phyloP scores from a whole-genome alignment of 2,797 vertebrate genomes.

The Tauraco hartlaubi region DNA sequence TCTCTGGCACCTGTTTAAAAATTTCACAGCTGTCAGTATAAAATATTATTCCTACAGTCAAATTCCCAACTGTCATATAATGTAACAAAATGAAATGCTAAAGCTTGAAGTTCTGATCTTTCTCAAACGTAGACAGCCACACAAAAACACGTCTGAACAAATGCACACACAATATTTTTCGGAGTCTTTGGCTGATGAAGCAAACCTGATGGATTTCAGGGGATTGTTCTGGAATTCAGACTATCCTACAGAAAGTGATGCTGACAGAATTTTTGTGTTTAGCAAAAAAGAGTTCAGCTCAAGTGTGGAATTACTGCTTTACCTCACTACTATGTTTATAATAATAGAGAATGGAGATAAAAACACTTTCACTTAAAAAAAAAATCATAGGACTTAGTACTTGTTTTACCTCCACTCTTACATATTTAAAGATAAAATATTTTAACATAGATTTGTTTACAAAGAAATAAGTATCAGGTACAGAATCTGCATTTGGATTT shows the following conservation, averaged over 20 bases:
- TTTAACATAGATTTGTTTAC: neutral
- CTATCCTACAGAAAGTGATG: neutral
- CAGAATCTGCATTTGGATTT: neutral
- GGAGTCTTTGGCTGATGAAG: neutral
- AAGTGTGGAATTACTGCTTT: neutral
- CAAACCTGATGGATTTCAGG: neutral
- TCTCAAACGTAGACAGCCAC: neutral
- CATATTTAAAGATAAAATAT: neutral
- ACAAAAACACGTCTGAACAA: neutral
- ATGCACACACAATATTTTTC: neutral
- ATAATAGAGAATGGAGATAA: neutral
- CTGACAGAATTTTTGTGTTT: neutral
- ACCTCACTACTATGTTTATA: neutral
- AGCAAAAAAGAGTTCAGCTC: neutral
- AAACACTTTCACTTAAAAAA: neutral
- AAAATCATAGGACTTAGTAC: neutral
- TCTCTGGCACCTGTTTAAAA: neutral
- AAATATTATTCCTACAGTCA: neutral
- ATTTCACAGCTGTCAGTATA: neutral
- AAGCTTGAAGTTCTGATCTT: neutral
- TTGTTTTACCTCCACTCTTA: neutral
- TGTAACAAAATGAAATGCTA: neutral
- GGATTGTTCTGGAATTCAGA: neutral
- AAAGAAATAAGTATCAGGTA: neutral
- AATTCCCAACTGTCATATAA: neutral